Evolutionary conservation across 2,113 vertebrate genomes (phyloP).

Genomic region (Nothocercus nigrocapillus): DNA sequence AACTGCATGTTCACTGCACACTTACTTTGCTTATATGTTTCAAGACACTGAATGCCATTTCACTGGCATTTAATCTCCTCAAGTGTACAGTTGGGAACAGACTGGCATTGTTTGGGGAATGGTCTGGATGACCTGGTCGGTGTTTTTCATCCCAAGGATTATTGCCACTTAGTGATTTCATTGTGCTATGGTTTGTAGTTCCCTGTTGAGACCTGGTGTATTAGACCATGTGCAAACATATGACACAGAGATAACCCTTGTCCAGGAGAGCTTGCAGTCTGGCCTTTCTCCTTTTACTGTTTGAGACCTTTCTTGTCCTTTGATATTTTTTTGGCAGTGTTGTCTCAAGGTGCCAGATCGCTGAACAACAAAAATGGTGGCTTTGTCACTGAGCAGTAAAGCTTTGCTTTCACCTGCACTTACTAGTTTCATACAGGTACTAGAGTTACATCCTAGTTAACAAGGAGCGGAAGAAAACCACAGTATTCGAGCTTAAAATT

Average conservation of each 20-base stretch:
- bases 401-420: neutral
- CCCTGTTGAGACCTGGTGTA: neutral
- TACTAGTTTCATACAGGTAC: neutral
- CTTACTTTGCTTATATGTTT: neutral
- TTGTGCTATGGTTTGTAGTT: neutral
- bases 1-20: neutral
- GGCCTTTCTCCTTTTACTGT: neutral
- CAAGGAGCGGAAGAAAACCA: neutral
- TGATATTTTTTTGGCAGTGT: neutral
- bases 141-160: neutral
- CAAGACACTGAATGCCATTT: neutral
- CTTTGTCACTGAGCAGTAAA: neutral
- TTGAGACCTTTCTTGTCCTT: neutral
- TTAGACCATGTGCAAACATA: fast-evolving
- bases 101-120: neutral
- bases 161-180: neutral
- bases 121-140: neutral
- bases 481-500: constrained; percentile 23
- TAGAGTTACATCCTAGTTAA: neutral
- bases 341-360: neutral
- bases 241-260: neutral
- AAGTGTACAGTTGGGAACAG: neutral
- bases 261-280: neutral
- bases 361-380: neutral
- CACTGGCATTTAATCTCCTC: neutral